phyloP scores from a whole-genome alignment of 2,797 vertebrate species.

The Corythornis leucogaster region DNA sequence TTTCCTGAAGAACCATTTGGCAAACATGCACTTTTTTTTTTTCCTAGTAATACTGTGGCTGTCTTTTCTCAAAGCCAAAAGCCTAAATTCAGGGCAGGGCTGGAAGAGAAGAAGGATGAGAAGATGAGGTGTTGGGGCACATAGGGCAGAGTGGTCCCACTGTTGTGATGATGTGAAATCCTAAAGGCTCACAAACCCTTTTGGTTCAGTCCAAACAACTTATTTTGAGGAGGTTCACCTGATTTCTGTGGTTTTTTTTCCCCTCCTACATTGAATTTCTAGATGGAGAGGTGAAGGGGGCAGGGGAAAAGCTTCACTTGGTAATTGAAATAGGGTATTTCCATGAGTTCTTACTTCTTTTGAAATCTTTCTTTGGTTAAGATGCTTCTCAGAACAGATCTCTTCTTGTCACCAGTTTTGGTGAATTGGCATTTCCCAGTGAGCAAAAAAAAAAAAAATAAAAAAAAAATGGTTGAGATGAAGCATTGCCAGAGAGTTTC shows the following conservation, averaged over 20 bases:
- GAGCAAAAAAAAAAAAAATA: neutral
- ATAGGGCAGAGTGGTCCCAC: neutral
- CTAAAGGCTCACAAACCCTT: neutral
- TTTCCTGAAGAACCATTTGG: neutral
- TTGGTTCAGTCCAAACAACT: neutral
- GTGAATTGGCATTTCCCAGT: neutral
- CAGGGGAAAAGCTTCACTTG: neutral
- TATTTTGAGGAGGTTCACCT: neutral
- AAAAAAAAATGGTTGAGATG: neutral
- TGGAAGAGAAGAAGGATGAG: neutral
- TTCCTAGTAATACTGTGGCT: neutral
- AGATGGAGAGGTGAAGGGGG: neutral
- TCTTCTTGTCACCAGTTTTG: neutral
- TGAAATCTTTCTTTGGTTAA: neutral
- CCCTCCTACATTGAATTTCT: neutral
- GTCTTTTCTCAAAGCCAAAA: neutral
- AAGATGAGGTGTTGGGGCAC: neutral
- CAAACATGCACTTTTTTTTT: neutral
- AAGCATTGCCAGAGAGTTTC: neutral
- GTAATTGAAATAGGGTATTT: conserved; percentile 28
- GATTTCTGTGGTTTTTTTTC: neutral
- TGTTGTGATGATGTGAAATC: neutral
- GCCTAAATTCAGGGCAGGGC: neutral
- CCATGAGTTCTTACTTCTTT: neutral
- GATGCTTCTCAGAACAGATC: neutral